These are phyloP conservation scores for Coronaproctus castanopsis DNA, from an alignment of 2,888 invertebrate genomes.

Conservation along the genomic window DNA sequence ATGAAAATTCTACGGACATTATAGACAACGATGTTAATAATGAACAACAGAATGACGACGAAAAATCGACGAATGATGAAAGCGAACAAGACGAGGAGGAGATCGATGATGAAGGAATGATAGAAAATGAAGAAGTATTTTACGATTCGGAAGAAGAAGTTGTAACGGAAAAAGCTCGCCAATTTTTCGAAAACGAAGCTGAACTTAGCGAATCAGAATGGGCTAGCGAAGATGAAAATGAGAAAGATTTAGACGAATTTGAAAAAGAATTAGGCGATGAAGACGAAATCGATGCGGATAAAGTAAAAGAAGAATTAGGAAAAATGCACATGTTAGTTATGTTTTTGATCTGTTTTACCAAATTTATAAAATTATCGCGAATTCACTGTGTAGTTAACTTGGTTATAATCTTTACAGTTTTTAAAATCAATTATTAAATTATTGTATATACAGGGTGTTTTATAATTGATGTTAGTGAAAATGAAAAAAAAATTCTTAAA, in stretches of 20 bases:
- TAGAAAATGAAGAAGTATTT: slow-evolving; percentile 30
- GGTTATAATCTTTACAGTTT: no score
- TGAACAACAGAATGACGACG: slow-evolving; percentile 24
- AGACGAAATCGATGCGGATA: slow-evolving; percentile 60
- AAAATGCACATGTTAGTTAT: slow-evolving; percentile 57
- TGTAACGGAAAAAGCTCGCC: slow-evolving; percentile 33
- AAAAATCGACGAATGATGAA: slow-evolving; percentile 18
- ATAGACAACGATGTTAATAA: slow-evolving; percentile 12
- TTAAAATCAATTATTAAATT: no score
- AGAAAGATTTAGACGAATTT: slow-evolving; percentile 52
- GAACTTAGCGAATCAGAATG: slow-evolving; percentile 80
- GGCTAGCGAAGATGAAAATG: slow-evolving; percentile 75
- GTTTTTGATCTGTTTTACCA: no score
- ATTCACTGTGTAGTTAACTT: no score
- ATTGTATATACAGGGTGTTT: no score
- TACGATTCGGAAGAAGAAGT: slow-evolving; percentile 78
- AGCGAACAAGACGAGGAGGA: slow-evolving; percentile 23
- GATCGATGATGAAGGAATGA: slow-evolving; percentile 26
- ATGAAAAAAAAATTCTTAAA: no score
- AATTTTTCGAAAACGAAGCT: slow-evolving; percentile 76
- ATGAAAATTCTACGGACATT: slow-evolving; percentile 10
- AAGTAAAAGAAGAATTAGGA: slow-evolving; percentile 55
- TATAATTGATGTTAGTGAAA: no score
- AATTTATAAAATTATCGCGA: no score
- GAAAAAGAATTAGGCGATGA: slow-evolving; percentile 69